Evolutionary conservation across 2,797 vertebrate species (phyloP), one percentile per base, ranked within the genome.

Genomic region (Acridotheres tristis): DNA sequence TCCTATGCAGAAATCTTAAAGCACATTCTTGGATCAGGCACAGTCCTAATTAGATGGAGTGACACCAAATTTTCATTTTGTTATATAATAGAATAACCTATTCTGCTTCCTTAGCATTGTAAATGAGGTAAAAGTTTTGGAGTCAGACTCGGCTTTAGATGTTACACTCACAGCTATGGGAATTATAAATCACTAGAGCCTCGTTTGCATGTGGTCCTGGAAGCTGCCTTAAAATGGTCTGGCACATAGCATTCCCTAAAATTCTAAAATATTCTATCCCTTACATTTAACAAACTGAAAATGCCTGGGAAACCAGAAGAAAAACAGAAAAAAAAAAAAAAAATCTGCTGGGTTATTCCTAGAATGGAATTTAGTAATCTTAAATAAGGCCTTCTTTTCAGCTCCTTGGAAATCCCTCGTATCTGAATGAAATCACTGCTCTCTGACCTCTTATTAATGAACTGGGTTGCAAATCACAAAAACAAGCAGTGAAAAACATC

Each of bases 51-150:
- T 42, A 83, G 42, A 83, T 13, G 30, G 68, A 79, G 29, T 36
- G 59, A 91, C 85, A 91, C 29, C 59, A 74, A 16, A 58, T 71
- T 73, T 84, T 82, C 45, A 47, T 54, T 59, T 67, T 67, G 25
- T 50, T 84, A 26, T 17, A 21, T 22, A 75, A 81, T 40, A 88
- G 86, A 94, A 48, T 11, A 84, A 40, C 20, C 50, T 66, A 16
- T 30, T 88, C 62, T 87, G 4, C 76, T 80, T 81, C 76, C 47
- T 83, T 77, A 69, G n/a, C 74, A 25, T 47, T 74, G 26, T 45
- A 72, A 91, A 81, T 30, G 47, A 91, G 74, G 89, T 87, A 83
- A 72, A 94, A 95, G 32, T 62, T 36, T 29, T 62, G 59, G 82
- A 77, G 59, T 50, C 51, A 45, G 73, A 66, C 58, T 89, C 62